Base-by-base conservation (phyloP, 2,113 vertebrate species). In the Notarius quadriscutis region DNA sequence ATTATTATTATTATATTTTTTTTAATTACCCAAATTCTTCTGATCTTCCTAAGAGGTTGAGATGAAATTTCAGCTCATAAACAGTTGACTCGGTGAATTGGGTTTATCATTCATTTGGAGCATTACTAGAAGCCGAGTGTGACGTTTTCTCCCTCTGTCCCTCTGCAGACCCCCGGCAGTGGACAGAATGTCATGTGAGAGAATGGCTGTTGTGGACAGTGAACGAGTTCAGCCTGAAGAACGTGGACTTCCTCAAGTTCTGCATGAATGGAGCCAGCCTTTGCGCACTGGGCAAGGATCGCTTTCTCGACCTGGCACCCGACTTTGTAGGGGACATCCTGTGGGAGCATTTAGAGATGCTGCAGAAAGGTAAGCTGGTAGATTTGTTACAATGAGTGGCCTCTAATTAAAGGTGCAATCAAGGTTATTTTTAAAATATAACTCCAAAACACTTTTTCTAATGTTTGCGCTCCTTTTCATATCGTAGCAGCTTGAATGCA, bases 321-420 rank as follows among this genome's bases (percentile, higher is more conserved):
- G 99, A 99, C 93, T 99, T 99, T 89, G 99, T 99, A 85, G 99
- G 99, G 25, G 99, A 99, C 90, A 99, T 99, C 94, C 96, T 99
- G 10, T 99, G 99, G 99, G 99, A 99, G 65, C 99, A 99, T 86
- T 94, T 99, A 91, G 98, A 99, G 94, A 99, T 99, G 94, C 94
- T 99, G 93, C 98, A 99, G 93, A 99, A 99, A 98, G 99, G 99
- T 99, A 93, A 94, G 65, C 20, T 7, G 14, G 41, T 53, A 22
- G 5, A 55, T 69, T 27, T 22, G 11, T n/a, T 53, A 14, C 27
- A 22, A 2, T 48, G 27, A 41, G 0, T 63, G 30, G 27, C 27
- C 27, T 71, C 27, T 17, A 71, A 17, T 34, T 34, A 34, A 34
- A 71, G 27, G 14, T 41, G 67, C 30, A 7, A 15, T 71, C 15